Evolutionary conservation across 2,888 invertebrate genomes (phyloP).

Genomic region (Heliconius ethilla): DNA sequence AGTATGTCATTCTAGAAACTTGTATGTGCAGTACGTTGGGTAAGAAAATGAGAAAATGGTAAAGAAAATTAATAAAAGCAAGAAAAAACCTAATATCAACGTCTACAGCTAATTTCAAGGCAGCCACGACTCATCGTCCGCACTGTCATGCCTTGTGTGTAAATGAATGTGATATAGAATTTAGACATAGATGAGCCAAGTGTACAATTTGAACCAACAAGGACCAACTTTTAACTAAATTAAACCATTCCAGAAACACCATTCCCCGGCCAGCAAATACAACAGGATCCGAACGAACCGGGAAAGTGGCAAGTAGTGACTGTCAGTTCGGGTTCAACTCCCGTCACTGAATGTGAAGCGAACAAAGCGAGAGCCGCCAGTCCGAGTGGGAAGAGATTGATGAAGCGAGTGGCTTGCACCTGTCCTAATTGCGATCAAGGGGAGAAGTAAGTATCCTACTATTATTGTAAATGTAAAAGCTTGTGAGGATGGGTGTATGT

Average conservation of each 20-base stretch:
- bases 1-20: slow-evolving; percentile 27
- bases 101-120: too few relatives aligned
- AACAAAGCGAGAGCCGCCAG: slow-evolving; percentile 60
- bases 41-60: too few relatives aligned
- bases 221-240: not conserved
- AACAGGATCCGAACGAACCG: slow-evolving; percentile 91
- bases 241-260: slow-evolving; percentile 45
- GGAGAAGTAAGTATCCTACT: slow-evolving; percentile 80
- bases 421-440: slow-evolving; percentile 98
- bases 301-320: slow-evolving; percentile 91
- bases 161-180: too few relatives aligned
- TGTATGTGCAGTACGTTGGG: too few relatives aligned
- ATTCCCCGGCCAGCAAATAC: slow-evolving; percentile 84
- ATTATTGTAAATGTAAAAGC: too few relatives aligned
- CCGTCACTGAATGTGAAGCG: slow-evolving; percentile 67
- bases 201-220: too few relatives aligned
- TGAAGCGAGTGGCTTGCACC: slow-evolving; percentile 96
- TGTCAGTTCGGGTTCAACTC: slow-evolving; percentile 54
- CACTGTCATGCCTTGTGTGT: too few relatives aligned
- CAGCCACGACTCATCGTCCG: too few relatives aligned
- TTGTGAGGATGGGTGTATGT: too few relatives aligned
- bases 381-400: slow-evolving; percentile 74
- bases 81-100: too few relatives aligned
- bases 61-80: too few relatives aligned
- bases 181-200: too few relatives aligned